These are phyloP conservation scores for Pseudomugil tenellus DNA, from an alignment of 2,797 vertebrate species.

Conservation along the genomic window DNA sequence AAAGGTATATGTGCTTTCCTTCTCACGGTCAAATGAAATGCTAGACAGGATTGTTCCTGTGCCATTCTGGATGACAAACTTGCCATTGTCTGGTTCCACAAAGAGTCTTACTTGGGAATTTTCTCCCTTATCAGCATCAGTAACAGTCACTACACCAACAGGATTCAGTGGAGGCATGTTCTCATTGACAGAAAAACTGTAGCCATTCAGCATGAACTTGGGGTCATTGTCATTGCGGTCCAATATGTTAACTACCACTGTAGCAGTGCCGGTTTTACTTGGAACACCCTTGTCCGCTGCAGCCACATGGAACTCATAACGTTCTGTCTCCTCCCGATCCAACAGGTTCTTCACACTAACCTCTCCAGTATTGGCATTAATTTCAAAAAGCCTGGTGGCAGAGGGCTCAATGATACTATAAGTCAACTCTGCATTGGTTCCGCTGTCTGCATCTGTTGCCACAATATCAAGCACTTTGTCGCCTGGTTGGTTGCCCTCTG, in stretches of 20 bases:
- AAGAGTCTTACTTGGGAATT: constrained; percentile 90
- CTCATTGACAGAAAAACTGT: constrained; percentile 97
- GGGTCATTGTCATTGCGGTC: constrained; percentile 99
- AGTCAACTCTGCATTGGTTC: constrained; percentile 90
- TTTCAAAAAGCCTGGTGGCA: constrained; percentile 87
- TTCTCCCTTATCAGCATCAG: constrained; percentile 92
- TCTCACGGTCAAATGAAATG: constrained; percentile 96
- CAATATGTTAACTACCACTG: constrained; percentile 90
- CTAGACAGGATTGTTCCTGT: constrained; percentile 96
- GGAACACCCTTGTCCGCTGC: constrained; percentile 93
- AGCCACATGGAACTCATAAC: constrained; percentile 91
- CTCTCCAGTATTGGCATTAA: constrained; percentile 88
- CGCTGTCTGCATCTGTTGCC: constrained; percentile 92
- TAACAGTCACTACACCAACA: constrained; percentile 96
- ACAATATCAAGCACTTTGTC: constrained; percentile 88
- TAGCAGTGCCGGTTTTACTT: constrained; percentile 92
- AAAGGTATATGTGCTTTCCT: constrained; percentile 97
- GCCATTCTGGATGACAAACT: constrained; percentile 97
- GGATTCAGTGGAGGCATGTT: constrained; percentile 95
- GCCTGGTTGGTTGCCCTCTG: constrained; percentile 91
- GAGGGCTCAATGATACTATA: constrained; percentile 88
- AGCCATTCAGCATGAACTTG: constrained; percentile 95
- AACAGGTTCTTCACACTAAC: constrained; percentile 90
- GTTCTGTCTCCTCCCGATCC: constrained; percentile 91
- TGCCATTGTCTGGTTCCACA: constrained; percentile 94